Evolutionary conservation across 2,888 invertebrate species (phyloP), one percentile per base, ranked within the genome.

Genomic region (Cactoblastis cactorum): DNA sequence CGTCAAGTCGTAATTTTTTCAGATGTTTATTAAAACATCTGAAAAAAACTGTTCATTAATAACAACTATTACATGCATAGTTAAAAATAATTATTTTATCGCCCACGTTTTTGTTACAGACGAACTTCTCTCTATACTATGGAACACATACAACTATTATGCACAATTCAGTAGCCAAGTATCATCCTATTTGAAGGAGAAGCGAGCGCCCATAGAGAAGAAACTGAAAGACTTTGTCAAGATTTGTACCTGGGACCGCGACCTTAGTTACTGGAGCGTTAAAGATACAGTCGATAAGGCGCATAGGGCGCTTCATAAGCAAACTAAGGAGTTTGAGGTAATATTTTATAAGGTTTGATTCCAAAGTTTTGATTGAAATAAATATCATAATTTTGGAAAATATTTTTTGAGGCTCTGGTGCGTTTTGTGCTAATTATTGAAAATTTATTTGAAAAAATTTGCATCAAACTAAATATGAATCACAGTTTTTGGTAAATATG

Each of bases 161-260:
- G 83, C 89, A 0, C 97, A 98, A 74, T 98, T 97, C 71, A 73
- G 88, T 2, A 70, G 83, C 0, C 92, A 92, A 65, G 92, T 98
- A 0, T 80, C 90, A 0, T 80, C 89, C 0, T 91, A 92, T 45
- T 92, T 97, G 8, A 92, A 92, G 47, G 91, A 92, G 32, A 89
- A 95, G 17, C 93, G 95, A 24, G 77, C 92, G 0, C 97, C 98
- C 0, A 95, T 98, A 54, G 98, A 98, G 71, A 97, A 96, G 82
- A 95, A 97, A 75, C 79, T 99, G 9, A 94, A 95, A 61, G 98
- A 98, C 62, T 97, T 96, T 72, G 95, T 99, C 0, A 98, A 98
- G 80, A 98, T 99, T 50, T 96, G 96, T 47, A 92, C 96, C 34
- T 99, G 98, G 96, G 96, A 95, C 67, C 94, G 96, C 67, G 98